Base-by-base conservation (phyloP, 2,797 vertebrate genomes). In the Adrianichthys oophorus region DNA sequence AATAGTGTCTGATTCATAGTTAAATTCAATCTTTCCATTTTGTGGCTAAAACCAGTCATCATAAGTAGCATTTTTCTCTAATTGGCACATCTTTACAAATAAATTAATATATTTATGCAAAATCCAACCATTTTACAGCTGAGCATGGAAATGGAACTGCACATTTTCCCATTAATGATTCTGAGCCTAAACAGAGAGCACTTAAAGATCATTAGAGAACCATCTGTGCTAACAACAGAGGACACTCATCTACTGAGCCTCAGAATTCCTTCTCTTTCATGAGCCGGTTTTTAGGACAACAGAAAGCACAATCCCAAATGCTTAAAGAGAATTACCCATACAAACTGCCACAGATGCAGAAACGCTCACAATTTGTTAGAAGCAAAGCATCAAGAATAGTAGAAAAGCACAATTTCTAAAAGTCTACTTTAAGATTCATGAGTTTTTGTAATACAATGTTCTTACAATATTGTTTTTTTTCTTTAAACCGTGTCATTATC, bases 121-220 rank as follows among this genome's bases (percentile, higher is more conserved):
- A 37, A 37, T 37, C 32, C 32, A 13, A 12, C 10, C 10, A 10
- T 37, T 12, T 37, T 37, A 37, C 10, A 1, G 32, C 32, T 37
- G 32, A 37, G 32, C 32, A 37, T 37, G 32, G 10, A 37, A 37
- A 37, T 37, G 10, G 32, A 37, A 37, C 32, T 37, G 32, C 32
- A 37, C 32, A 37, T 37, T 37, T 37, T 37, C 32, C 32, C 32
- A 37, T 37, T 37, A 37, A 37, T 37, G 32, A 37, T 37, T 56
- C 41, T 46, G 57, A 76, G 66, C 59, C 53, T 8, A 32, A 79
- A 69, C 63, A 23, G 70, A 70, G 52, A 84, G 80, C 82, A 78
- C 80, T 85, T 78, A 74, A 55, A 66, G 56, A 70, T 82, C 71
- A 76, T 86, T 80, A 74, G 57, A 26, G 56, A 64, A 56, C 45